These are phyloP conservation scores for Nyctalus aviator DNA, from an alignment of 2,797 vertebrate species.

Conservation along the genomic window DNA sequence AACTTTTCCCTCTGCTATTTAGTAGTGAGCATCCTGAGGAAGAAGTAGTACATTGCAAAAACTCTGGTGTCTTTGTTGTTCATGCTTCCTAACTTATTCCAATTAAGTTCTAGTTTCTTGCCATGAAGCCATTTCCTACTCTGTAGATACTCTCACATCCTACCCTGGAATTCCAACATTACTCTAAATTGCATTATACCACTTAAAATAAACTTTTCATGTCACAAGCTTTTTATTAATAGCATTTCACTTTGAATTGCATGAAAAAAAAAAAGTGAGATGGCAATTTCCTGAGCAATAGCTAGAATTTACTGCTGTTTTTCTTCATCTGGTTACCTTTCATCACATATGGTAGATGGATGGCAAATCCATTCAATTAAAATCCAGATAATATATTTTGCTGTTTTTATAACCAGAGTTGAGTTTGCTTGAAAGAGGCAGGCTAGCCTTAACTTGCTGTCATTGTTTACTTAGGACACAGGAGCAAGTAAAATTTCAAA, in stretches of 20 bases:
- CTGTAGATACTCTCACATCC: slow-evolving; percentile 45
- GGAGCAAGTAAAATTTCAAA: slow-evolving; percentile 75
- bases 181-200: slow-evolving; percentile 55
- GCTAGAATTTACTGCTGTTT: slow-evolving; percentile 72
- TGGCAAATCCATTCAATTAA: slow-evolving; percentile 75
- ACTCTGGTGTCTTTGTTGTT: neutral
- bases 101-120: slow-evolving; percentile 54
- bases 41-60: slow-evolving; percentile 49
- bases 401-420: slow-evolving; percentile 50
- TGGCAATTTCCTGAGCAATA: slow-evolving; percentile 78
- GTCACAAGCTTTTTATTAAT: slow-evolving; percentile 77
- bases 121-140: slow-evolving; percentile 54
- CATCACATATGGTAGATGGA: slow-evolving; percentile 60
- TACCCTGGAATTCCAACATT: slow-evolving; percentile 25
- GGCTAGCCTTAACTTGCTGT: slow-evolving; percentile 80
- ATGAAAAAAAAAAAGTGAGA: slow-evolving; percentile 76
- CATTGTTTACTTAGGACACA: slow-evolving; percentile 84
- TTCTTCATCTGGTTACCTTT: slow-evolving; percentile 75
- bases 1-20: slow-evolving; percentile 44
- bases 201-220: slow-evolving; percentile 79
- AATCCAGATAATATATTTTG: slow-evolving; percentile 32
- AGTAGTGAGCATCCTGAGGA: slow-evolving; percentile 38
- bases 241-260: slow-evolving; percentile 73
- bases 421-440: slow-evolving; percentile 65
- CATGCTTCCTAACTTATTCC: slow-evolving; percentile 52